A percentile compares a stretch with the other conserved stretches of the same genome.
Conservation (phyloP, 92 coral and sea anemone species). For the Metridium senile region DNA sequence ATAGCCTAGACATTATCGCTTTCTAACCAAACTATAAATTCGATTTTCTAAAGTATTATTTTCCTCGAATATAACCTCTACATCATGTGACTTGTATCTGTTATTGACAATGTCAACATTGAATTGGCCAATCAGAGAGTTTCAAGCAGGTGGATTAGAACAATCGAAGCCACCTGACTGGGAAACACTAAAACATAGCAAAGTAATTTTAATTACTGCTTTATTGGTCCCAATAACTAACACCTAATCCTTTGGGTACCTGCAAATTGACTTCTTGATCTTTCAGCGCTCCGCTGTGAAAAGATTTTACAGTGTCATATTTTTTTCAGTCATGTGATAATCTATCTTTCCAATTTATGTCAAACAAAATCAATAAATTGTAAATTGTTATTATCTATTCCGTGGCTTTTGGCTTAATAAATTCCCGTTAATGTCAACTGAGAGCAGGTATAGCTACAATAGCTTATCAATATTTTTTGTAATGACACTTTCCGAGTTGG, state of each 20-base stretch:
- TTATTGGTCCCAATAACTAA: conserved; percentile 9
- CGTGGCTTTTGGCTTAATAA: conserved; percentile 19
- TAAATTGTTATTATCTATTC: neutral
- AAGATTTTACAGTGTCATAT: neutral
- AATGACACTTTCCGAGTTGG: conserved; percentile 12
- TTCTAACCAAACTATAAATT: conserved; percentile 6
- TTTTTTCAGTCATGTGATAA: neutral
- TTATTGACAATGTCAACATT: conserved; percentile 60
- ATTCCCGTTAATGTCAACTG: conserved; percentile 25
- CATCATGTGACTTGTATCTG: conserved; percentile 62
- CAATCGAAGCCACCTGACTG: conserved; percentile 41
- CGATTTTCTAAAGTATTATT: conserved; percentile 31
- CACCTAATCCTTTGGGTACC: conserved; percentile 17
- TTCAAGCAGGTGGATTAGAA: conserved; percentile 58
- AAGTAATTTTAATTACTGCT: conserved; percentile 28
- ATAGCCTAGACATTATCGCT: conserved; percentile 3
- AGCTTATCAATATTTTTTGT: conserved; percentile 10
- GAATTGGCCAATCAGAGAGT: conserved; percentile 66
- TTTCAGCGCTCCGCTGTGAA: conserved; percentile 10
- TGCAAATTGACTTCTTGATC: conserved; percentile 29
- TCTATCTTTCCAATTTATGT: too few species aligned
- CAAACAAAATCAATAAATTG: too few species aligned
- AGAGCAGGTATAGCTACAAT: conserved; percentile 15
- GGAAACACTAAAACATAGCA: conserved; percentile 3
- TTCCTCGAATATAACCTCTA: conserved; percentile 36